Conservation (phyloP, 2,888 invertebrate genomes). For the Idaea straminata region DNA sequence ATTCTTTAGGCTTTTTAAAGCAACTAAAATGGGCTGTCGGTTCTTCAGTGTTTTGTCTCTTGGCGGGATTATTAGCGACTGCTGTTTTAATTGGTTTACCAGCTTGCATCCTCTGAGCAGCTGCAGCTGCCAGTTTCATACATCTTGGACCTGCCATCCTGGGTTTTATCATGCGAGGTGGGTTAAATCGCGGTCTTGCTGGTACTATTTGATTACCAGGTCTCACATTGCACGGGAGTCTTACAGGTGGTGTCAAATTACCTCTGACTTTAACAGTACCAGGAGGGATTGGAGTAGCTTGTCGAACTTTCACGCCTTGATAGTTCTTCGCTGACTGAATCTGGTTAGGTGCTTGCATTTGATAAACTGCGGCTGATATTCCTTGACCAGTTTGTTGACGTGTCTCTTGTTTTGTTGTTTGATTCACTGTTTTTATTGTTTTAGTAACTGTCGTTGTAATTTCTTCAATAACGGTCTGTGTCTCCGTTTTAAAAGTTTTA, state of each 20-base stretch:
- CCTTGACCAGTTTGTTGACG: constrained; percentile 38
- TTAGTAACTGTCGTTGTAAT: constrained; percentile 74
- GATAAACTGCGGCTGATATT: constrained; percentile 37
- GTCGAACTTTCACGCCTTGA: constrained; percentile 53
- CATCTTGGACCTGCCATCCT: constrained; percentile 43
- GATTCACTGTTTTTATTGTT: constrained; percentile 71
- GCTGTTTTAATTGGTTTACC: constrained; percentile 57
- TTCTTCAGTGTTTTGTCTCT: constrained; percentile 49
- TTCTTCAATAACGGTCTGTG: constrained; percentile 70
- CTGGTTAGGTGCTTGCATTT: constrained; percentile 40
- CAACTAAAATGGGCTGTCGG: constrained; percentile 57
- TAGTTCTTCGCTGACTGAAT: constrained; percentile 40
- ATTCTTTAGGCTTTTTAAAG: constrained; percentile 70
- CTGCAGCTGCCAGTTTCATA: constrained; percentile 35
- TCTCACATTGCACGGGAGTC: constrained; percentile 31
- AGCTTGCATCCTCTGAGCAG: constrained; percentile 33
- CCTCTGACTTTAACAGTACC: constrained; percentile 20
- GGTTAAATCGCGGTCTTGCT: constrained; percentile 38
- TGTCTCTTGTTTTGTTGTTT: constrained; percentile 61
- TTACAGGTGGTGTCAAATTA: constrained; percentile 30
- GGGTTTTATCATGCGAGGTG: constrained; percentile 41
- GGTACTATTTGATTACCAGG: constrained; percentile 49
- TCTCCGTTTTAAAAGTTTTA: constrained; percentile 66
- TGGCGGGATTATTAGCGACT: constrained; percentile 37
- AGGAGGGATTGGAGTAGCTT: constrained; percentile 36